Percentiles rank a stretch among this genome's conserved stretches.
Evolutionary conservation across 2,888 invertebrate genomes (phyloP).

Genomic region (Agonopterix heracliana): DNA sequence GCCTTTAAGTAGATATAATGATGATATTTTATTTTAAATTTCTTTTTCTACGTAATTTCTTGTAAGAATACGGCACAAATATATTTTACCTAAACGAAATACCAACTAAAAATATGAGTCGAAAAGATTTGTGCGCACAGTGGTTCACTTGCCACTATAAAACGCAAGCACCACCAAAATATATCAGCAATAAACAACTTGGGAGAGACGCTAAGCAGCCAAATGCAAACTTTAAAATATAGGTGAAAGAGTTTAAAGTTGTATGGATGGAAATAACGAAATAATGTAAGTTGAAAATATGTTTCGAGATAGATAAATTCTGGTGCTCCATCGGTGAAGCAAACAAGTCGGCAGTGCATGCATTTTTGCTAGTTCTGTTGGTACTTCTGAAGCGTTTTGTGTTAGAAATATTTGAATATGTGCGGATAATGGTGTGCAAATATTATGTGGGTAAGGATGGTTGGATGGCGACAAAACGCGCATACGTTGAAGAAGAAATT

Average conservation of each 20-base stretch:
- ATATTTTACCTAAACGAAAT: conserved; percentile 9
- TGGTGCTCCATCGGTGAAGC: conserved; percentile 23
- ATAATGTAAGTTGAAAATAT: conserved; percentile 46
- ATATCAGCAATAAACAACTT: conserved; percentile 54
- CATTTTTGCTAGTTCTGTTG: conserved; percentile 25
- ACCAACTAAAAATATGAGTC: conserved; percentile 43
- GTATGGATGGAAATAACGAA: conserved; percentile 22
- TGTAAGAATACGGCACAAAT: not conserved
- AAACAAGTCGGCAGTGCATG: conserved; percentile 38
- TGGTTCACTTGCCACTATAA: conserved; percentile 34
- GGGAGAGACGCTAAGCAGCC: conserved; percentile 8
- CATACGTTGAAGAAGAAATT: too few species aligned
- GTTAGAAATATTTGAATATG: not conserved
- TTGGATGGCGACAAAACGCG: too few species aligned
- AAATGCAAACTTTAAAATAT: conserved; percentile 19
- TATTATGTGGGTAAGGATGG: not conserved
- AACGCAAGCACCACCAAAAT: conserved; percentile 45
- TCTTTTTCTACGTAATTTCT: too few species aligned
- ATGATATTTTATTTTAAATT: too few species aligned
- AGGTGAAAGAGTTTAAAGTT: conserved; percentile 21
- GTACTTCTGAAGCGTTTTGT: conserved; percentile 2
- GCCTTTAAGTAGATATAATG: too few species aligned
- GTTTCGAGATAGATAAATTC: conserved; percentile 41
- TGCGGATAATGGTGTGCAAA: conserved; percentile 4
- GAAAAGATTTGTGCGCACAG: conserved; percentile 41